phyloP scores from a whole-genome alignment of 2,113 vertebrate genomes.

The Aramus guarauna region DNA sequence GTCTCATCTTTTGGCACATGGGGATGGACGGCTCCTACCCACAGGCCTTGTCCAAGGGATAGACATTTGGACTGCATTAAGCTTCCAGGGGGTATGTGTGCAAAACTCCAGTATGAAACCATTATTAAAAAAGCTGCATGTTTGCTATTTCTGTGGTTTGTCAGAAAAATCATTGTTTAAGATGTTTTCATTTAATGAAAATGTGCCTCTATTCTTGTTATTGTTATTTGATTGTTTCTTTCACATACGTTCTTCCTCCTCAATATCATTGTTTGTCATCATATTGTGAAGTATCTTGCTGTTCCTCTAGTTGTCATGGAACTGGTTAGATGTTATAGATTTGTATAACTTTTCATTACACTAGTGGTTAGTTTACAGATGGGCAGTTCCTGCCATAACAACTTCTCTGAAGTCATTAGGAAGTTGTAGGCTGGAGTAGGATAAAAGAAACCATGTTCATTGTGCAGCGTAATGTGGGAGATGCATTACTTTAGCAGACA shows the following conservation, averaged over 20 bases:
- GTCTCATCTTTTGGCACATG: no score
- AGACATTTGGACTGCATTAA: constrained; percentile 32
- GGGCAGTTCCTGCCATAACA: background rate
- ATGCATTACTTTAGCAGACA: background rate
- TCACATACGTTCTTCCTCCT: background rate
- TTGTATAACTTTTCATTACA: background rate
- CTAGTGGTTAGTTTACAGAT: background rate
- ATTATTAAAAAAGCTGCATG: background rate
- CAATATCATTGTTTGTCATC: background rate
- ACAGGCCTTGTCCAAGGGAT: background rate
- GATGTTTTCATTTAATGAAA: constrained; percentile 43
- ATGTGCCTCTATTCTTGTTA: background rate
- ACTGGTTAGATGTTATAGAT: background rate
- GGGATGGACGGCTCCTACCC: background rate
- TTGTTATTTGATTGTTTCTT: background rate
- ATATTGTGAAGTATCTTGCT: background rate
- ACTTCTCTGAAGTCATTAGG: background rate
- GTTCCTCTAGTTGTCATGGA: background rate
- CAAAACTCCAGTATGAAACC: background rate
- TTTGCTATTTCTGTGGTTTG: constrained; percentile 44
- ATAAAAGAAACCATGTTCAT: background rate
- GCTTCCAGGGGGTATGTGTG: background rate
- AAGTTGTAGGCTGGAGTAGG: background rate
- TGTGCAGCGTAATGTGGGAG: background rate
- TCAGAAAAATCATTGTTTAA: constrained; percentile 43